Base-by-base conservation (phyloP, 2,888 invertebrate species). In the Dorcus parallelipipedus region DNA sequence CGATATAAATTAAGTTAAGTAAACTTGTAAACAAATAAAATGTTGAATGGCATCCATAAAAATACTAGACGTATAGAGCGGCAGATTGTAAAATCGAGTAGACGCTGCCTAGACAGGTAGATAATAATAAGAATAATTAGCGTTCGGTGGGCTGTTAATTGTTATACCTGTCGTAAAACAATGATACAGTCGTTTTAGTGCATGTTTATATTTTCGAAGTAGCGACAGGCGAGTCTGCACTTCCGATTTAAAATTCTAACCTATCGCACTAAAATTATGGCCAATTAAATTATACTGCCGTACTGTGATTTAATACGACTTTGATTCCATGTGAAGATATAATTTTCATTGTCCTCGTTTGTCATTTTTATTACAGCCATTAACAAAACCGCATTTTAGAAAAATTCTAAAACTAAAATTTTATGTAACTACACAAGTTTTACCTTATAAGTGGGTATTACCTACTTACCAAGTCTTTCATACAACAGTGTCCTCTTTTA, bases 11-110 rank as follows among this genome's bases (percentile, higher is more conserved):
- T 76, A 74, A 75, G 75, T 76, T 76, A 74, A 75, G 76, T 74
- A 73, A 74, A 76, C 72, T 72, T 70, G 75, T 73, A 75, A 76
- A 76, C 76, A 75, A 74, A 75, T 74, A 74, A 76, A 75, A 74
- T 69, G 66, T 66, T 65, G 68, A 74, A 75, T 73, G 68, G 69
- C 70, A 67, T 62, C 67, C 72, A 70, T 74, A 73, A 74, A 73
- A 73, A 70, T 71, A 56, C 47, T 56, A 51, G 38, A 63, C 60
- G 67, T 67, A 63, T 61, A 39, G 59, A 55, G 26, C 26, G 26
- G 26, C 26, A 33, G 45, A 45, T n/a, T 42, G 14, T 45, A 20
- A 45, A 45, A 23, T 56, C 51, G 48, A 60, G 65, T 65, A 68
- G 67, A 68, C 67, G 65, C 61, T 62, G 65, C 59, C 60, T 55